These are phyloP conservation scores for Cepaea hortensis DNA, from an alignment of 2,888 invertebrate species.

Conservation along the genomic window DNA sequence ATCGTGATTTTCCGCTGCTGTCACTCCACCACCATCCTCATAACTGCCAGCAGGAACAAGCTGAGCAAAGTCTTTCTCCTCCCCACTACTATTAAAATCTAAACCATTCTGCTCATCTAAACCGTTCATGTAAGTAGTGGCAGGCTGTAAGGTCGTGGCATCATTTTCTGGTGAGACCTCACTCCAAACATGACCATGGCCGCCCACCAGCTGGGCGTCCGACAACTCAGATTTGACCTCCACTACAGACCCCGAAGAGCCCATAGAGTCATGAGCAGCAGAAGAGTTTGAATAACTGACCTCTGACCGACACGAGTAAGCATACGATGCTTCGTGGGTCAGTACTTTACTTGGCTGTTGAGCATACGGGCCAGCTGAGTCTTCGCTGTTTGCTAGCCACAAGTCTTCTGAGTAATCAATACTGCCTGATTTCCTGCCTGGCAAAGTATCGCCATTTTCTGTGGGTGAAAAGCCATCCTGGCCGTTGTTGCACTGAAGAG, in stretches of 20 bases:
- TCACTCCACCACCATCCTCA: conserved; percentile 26
- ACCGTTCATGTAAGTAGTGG: conserved; percentile 37
- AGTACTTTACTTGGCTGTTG: conserved; percentile 40
- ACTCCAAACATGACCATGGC: conserved; percentile 4
- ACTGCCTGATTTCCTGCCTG: conserved; percentile 39
- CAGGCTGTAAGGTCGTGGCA: conserved; percentile 12
- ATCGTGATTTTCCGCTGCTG: conserved; percentile 20
- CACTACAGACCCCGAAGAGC: not conserved
- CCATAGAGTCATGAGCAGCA: not conserved
- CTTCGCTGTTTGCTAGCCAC: conserved; percentile 47
- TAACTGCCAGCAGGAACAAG: conserved; percentile 47
- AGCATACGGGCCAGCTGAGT: conserved; percentile 43
- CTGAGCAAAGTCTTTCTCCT: conserved; percentile 48
- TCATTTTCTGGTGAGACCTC: conserved; percentile 3
- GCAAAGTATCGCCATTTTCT: conserved; percentile 41
- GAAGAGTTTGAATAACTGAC: not conserved
- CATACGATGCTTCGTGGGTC: not conserved
- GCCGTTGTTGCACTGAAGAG: conserved; percentile 46
- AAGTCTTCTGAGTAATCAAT: conserved; percentile 49
- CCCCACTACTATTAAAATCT: conserved; percentile 41
- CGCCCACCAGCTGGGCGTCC: not conserved
- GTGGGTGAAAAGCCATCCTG: conserved; percentile 41
- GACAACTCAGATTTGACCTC: not conserved
- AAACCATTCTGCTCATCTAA: conserved; percentile 34
- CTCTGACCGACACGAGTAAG: not conserved